These are phyloP conservation scores for Thermophis baileyi DNA, from an alignment of 2,113 vertebrate species.

Conservation along the genomic window DNA sequence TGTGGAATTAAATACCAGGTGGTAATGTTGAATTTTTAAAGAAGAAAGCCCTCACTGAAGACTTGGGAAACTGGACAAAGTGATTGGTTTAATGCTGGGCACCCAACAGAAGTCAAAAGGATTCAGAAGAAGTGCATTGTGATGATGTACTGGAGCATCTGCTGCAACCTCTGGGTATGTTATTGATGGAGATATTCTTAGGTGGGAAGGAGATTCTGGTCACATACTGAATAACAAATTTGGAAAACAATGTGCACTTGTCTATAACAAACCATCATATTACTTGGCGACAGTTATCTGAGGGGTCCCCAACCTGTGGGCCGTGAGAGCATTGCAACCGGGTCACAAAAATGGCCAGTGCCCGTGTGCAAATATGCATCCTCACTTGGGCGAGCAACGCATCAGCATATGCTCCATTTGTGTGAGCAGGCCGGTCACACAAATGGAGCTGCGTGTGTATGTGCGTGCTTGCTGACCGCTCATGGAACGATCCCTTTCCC, in stretches of 20 bases:
- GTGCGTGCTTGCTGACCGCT: no score
- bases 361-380: no score
- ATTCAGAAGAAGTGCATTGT: background rate
- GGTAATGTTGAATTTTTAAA: background rate
- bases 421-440: no score
- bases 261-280: background rate
- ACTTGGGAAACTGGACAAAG: background rate
- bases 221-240: background rate
- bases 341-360: no score
- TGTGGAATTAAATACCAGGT: background rate
- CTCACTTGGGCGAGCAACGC: no score
- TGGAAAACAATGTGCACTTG: background rate
- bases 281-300: background rate
- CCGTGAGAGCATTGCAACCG: no score
- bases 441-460: no score
- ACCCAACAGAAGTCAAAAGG: background rate
- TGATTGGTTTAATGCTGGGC: background rate
- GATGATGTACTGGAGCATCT: background rate
- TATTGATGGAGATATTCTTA: background rate
- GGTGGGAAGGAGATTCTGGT: background rate
- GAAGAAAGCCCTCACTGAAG: background rate
- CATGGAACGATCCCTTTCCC: no score
- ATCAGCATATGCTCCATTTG: no score
- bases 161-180: background rate
- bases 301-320: no score